Evolutionary conservation across 2,797 vertebrate genomes (phyloP).

Genomic region (Rhinogobio ventralis): DNA sequence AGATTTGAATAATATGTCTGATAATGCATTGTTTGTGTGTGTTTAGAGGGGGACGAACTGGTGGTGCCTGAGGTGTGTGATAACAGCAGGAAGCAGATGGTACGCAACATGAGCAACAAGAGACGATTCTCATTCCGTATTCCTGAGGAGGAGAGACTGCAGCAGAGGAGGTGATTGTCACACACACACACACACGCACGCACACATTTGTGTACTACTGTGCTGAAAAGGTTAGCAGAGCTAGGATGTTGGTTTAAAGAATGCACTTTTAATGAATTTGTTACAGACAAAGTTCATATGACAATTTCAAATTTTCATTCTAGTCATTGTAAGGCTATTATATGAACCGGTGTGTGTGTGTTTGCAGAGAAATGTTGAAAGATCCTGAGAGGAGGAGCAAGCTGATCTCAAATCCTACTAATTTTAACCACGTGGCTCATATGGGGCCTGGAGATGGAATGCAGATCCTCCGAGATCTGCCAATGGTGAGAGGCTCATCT

Average conservation of each 20-base stretch:
- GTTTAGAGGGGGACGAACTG: slow-evolving; percentile 93
- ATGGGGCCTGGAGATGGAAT: slow-evolving; percentile 99
- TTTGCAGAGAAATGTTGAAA: slow-evolving; percentile 93
- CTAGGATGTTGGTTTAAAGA: background rate
- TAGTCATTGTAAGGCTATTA: background rate
- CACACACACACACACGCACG: background rate
- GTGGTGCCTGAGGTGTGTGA: slow-evolving; percentile 96
- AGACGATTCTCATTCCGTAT: slow-evolving; percentile 94
- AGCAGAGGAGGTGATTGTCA: slow-evolving; percentile 88
- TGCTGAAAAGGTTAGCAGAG: background rate
- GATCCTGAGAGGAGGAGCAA: slow-evolving; percentile 99
- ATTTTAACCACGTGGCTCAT: slow-evolving; percentile 99
- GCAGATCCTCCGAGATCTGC: slow-evolving; percentile 97
- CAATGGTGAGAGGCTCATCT: slow-evolving; percentile 35
- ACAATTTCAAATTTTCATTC: background rate
- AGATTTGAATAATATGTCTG: slow-evolving; percentile 34
- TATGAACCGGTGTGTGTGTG: slow-evolving; percentile 1
- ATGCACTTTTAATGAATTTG: background rate
- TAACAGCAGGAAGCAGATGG: slow-evolving; percentile 97
- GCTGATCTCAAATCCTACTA: slow-evolving; percentile 98
- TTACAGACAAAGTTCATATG: background rate
- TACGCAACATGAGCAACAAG: slow-evolving; percentile 95
- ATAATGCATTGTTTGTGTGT: slow-evolving; percentile 39
- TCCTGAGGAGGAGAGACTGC: slow-evolving; percentile 93
- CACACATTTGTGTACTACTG: background rate